Conservation (phyloP, 2,113 vertebrate species). For the Romanogobio albipinnatus region DNA sequence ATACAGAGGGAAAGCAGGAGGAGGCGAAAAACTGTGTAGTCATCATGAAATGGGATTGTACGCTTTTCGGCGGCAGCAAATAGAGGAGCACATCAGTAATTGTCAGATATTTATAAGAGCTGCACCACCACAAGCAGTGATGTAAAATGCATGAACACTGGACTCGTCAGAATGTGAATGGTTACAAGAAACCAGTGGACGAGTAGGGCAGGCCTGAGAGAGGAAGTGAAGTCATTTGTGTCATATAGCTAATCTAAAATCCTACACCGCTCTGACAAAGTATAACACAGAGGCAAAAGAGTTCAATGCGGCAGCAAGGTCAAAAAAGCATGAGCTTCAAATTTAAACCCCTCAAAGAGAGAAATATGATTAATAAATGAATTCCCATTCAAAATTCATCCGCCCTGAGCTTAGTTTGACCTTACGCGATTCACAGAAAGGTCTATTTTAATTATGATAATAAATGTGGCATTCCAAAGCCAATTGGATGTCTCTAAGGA, state of each 20-base stretch:
- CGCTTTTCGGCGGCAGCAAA: constrained; percentile 37
- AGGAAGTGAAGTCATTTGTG: constrained; percentile 31
- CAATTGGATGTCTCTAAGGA: constrained; percentile 43
- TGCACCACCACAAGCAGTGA: constrained; percentile 38
- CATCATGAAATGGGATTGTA: constrained; percentile 47
- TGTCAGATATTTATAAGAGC: constrained; percentile 54
- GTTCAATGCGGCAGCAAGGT: constrained; percentile 61
- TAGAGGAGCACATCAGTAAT: constrained; percentile 41
- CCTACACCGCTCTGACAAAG: constrained; percentile 35
- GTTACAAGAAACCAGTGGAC: not conserved
- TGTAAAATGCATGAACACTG: constrained; percentile 51
- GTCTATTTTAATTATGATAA: constrained; percentile 74
- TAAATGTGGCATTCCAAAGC: constrained; percentile 67
- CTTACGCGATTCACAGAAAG: constrained; percentile 65
- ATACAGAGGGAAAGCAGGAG: constrained; percentile 28
- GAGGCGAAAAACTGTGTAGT: constrained; percentile 23
- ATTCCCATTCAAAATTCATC: constrained; percentile 59
- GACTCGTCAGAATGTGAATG: constrained; percentile 30
- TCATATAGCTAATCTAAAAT: constrained; percentile 49
- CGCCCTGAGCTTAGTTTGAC: constrained; percentile 68
- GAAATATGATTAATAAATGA: constrained; percentile 64
- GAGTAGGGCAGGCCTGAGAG: not conserved
- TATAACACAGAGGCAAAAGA: constrained; percentile 20
- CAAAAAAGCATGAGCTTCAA: constrained; percentile 56
- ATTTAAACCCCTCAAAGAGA: constrained; percentile 51